Base-by-base conservation (phyloP, 2,888 invertebrate species). In the Carterocephalus palaemon region DNA sequence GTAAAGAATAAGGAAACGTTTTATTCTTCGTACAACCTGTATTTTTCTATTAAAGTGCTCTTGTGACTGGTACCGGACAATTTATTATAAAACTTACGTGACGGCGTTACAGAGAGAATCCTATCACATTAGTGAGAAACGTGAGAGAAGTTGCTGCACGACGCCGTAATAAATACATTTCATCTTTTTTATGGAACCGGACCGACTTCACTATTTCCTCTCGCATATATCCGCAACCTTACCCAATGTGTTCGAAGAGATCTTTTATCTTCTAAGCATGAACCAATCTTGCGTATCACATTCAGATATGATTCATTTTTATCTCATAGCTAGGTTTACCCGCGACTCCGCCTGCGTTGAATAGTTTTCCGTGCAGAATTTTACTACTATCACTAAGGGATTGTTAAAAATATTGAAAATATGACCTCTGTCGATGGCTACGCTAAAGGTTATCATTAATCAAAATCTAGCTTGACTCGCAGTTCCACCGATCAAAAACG, bases 1-100 rank as follows among this genome's bases (percentile, higher is more conserved):
- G n/a, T n/a, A n/a, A n/a, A n/a, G n/a, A n/a, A n/a, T n/a, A n/a
- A n/a, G n/a, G n/a, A n/a, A n/a, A n/a, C n/a, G n/a, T n/a, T n/a
- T n/a, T n/a, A n/a, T n/a, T n/a, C n/a, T n/a, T n/a, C n/a, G n/a
- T n/a, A n/a, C n/a, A n/a, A n/a, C n/a, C n/a, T n/a, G n/a, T n/a
- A n/a, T n/a, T n/a, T n/a, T n/a, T n/a, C n/a, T n/a, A n/a, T n/a
- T n/a, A n/a, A n/a, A n/a, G n/a, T n/a, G n/a, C n/a, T n/a, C n/a
- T n/a, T n/a, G n/a, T 16, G 4, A 31, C 37, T 17, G 17, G 7
- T 26, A 28, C 12, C 28, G 13, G 38, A 19, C 13, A 38, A 13
- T 31, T 31, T 22, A 39, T 31, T 40, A 40, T 40, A 23, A 40
- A 40, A 31, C 31, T 40, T 40, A 40, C 40, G 40, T 31, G 40